Base-by-base conservation (phyloP, 2,113 vertebrate species). In the Seriola dumerili region DNA sequence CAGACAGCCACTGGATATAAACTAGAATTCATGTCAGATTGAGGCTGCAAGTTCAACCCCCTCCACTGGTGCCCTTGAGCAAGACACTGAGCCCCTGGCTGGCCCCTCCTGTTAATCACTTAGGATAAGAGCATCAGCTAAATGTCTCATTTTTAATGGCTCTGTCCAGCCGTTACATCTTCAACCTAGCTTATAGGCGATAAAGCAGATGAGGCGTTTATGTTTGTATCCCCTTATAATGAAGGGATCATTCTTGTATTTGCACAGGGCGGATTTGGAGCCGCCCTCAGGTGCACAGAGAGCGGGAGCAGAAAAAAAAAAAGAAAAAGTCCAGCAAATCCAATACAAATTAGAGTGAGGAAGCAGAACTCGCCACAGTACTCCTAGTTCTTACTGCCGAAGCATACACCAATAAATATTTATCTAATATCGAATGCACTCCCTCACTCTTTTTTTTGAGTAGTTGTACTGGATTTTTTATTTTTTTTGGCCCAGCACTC, bases 151-250 rank as follows among this genome's bases (percentile, higher is more conserved):
- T 89, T 82, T 83, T 71, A 85, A 81, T 63, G 69, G 61, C 80
- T 78, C 72, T 36, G 64, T 84, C 65, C 71, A 32, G 79, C 72
- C 63, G 54, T 91, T 80, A 57, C 65, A 59, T 84, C 76, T 83
- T 72, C 74, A 58, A 34, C 78, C 71, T 10, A 8, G 71, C 58
- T 87, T 52, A 79, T 11, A 72, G 81, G 68, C 61, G 61, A 79
- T 79, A 38, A 84, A 85, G 71, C 54, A 87, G 87, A 80, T 75
- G 85, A 88, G 80, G 50, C 76, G 42, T 83, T 86, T 73, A 40
- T 86, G 63, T 89, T 81, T 85, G 80, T 77, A 61, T 34, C 65
- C 76, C 40, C 17, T 83, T 44, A 55, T 86, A 84, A 89, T 81
- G 83, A 91, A 84, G 67, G 72, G 80, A 84, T 82, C 83, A 59